These are phyloP conservation scores for Cephus cinctus DNA, from an alignment of 1,140 invertebrate species.

Conservation along the genomic window DNA sequence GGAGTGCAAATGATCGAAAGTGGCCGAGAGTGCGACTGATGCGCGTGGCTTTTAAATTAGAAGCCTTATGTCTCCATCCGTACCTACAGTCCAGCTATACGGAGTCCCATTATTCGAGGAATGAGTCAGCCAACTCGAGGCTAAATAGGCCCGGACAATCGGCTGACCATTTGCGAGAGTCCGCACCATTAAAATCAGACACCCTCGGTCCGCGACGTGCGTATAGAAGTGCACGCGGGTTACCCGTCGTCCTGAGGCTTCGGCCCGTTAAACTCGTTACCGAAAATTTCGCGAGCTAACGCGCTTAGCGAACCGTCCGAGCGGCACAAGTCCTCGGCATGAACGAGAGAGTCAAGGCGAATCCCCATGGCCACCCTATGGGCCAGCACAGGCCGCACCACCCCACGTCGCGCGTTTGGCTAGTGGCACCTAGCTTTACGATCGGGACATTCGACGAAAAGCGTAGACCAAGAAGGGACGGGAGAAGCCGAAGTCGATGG, in stretches of 20 bases:
- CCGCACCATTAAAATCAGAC: constrained; percentile 48
- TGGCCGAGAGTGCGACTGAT: no score
- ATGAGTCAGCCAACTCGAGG: constrained; percentile 27
- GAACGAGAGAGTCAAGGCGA: no score
- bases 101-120: constrained; percentile 15
- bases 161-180: constrained; percentile 39
- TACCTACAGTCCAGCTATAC: neutral
- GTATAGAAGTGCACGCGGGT: neutral
- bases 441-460: no score
- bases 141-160: constrained; percentile 39
- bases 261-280: constrained; percentile 42
- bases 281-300: constrained; percentile 39
- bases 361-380: no score
- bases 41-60: constrained; percentile 4
- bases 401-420: no score
- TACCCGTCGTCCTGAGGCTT: constrained; percentile 26
- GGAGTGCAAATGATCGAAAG: no score
- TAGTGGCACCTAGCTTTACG: no score
- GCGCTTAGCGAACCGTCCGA: constrained; percentile 30
- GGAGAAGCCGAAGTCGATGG: neutral
- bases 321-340: no score
- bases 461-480: no score
- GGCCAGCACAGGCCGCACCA: no score
- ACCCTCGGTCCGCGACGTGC: constrained; percentile 29
- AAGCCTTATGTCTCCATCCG: neutral